A percentile compares a stretch with the other conserved stretches of the same genome.
These are phyloP conservation scores for Parotia lawesii DNA, from an alignment of 2,113 vertebrate genomes.

Conservation along the genomic window DNA sequence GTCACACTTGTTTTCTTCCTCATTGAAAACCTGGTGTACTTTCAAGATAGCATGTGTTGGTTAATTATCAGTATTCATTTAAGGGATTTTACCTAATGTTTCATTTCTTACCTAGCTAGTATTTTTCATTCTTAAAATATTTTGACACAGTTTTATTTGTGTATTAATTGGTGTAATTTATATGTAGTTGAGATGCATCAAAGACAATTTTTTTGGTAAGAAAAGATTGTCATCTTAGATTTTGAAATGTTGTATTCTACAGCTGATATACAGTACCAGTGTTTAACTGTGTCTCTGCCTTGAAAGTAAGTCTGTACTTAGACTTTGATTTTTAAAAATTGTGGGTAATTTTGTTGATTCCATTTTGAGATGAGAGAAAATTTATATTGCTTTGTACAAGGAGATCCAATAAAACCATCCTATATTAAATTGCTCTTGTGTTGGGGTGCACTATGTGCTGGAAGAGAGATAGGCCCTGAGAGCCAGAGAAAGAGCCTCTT, in stretches of 20 bases:
- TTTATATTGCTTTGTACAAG: background rate
- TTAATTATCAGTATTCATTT: background rate
- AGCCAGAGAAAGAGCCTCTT: too few relatives aligned
- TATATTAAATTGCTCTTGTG: background rate
- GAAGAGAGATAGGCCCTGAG: too few relatives aligned
- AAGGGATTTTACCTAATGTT: background rate
- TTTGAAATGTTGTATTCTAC: background rate
- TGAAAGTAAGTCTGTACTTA: background rate
- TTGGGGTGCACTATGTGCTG: background rate
- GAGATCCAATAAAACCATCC: background rate
- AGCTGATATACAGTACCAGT: background rate
- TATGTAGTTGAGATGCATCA: background rate
- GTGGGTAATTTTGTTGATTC: background rate
- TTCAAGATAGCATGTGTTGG: background rate
- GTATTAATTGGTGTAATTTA: background rate
- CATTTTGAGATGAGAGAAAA: background rate
- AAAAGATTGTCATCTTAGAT: background rate
- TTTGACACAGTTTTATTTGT: background rate
- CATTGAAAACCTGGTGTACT: background rate
- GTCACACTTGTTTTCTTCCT: background rate
- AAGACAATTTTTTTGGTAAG: background rate
- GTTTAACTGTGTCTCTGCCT: background rate
- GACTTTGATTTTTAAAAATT: background rate
- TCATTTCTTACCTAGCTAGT: background rate
- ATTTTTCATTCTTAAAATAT: background rate